Evolutionary conservation across 2,888 invertebrate species (phyloP).

Genomic region (Rhagium mordax): DNA sequence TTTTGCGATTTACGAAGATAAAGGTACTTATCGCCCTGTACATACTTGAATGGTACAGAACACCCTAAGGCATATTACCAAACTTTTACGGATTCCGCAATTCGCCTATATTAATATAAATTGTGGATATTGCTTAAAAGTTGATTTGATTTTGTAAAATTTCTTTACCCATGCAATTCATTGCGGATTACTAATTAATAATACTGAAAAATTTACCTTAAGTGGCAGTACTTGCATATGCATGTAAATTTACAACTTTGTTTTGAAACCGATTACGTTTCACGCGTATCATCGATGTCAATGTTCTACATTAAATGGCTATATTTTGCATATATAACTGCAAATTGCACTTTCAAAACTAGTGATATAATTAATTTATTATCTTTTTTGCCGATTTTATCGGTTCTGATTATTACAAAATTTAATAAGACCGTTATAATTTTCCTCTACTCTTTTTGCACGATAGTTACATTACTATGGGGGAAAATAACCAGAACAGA

Average conservation of each 20-base stretch:
- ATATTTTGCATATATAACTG: constrained; percentile 15
- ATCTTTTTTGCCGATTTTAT: constrained; percentile 11
- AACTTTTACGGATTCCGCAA: too few relatives aligned
- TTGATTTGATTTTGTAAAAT: background rate
- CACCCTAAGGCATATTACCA: too few relatives aligned
- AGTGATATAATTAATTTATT: constrained; percentile 28
- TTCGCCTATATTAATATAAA: too few relatives aligned
- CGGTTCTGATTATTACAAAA: constrained; percentile 2
- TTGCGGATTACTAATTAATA: background rate
- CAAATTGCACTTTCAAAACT: constrained; percentile 26
- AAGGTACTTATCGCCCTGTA: too few relatives aligned
- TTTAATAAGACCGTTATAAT: background rate
- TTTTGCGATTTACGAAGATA: too few relatives aligned
- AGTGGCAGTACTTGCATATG: background rate
- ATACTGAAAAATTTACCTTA: background rate
- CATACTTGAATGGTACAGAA: too few relatives aligned
- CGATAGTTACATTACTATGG: too few relatives aligned
- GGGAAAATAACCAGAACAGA: too few relatives aligned
- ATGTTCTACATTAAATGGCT: constrained; percentile 10
- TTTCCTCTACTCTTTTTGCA: too few relatives aligned
- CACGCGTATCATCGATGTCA: background rate
- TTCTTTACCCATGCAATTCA: background rate
- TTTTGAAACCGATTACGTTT: constrained; percentile 19
- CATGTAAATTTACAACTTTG: constrained; percentile 15
- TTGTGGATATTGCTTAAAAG: background rate